phyloP scores from a whole-genome alignment of 2,113 vertebrate species.

The Scortum barcoo region DNA sequence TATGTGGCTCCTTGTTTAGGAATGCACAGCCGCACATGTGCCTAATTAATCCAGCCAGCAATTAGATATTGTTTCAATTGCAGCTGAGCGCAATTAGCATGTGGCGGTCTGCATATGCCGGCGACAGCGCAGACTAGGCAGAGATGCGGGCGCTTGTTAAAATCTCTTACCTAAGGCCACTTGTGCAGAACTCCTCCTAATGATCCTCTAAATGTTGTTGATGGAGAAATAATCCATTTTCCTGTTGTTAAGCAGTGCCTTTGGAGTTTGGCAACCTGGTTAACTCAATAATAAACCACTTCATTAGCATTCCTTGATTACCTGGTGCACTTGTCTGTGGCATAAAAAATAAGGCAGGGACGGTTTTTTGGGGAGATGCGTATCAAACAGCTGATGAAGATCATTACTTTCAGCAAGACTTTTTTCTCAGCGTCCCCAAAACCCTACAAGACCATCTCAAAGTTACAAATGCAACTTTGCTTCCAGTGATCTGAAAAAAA shows the following conservation, averaged over 20 bases:
- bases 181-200: conserved; percentile 92
- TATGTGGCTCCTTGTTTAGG: conserved; percentile 94
- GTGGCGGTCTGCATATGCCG: conserved; percentile 93
- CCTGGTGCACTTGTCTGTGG: conserved; percentile 49
- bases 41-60: conserved; percentile 98
- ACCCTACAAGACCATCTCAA: conserved; percentile 9
- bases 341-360: conserved; percentile 3
- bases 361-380: background rate
- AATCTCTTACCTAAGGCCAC: conserved; percentile 95
- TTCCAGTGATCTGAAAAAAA: conserved; percentile 34
- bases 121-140: conserved; percentile 92
- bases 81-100: conserved; percentile 98
- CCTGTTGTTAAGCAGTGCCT: conserved; percentile 91
- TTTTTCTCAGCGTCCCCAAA: background rate
- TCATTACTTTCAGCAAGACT: background rate
- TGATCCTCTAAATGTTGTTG: conserved; percentile 96
- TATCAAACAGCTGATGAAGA: background rate
- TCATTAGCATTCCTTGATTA: conserved; percentile 85
- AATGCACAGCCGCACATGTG: conserved; percentile 92
- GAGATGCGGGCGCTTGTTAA: conserved; percentile 90
- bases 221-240: conserved; percentile 96
- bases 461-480: conserved; percentile 21
- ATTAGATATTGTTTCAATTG: conserved; percentile 99
- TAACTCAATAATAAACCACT: conserved; percentile 89
- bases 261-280: conserved; percentile 90